These are phyloP conservation scores for Zaprionus camerounensis DNA, from an alignment of 1,140 invertebrate species.

Conservation along the genomic window DNA sequence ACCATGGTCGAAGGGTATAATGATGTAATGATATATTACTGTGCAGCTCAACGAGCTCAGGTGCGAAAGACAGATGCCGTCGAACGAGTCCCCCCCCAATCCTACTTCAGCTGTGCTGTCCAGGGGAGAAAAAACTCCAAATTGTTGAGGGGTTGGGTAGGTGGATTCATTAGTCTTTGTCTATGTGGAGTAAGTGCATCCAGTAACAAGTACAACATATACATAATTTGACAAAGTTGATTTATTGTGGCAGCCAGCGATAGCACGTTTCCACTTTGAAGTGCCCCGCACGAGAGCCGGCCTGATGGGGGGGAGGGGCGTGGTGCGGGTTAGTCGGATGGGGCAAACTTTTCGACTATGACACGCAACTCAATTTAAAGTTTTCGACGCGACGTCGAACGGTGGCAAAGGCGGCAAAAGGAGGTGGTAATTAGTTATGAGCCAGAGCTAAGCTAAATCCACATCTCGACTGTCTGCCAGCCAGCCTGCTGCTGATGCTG, in stretches of 20 bases:
- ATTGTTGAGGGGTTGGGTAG: background rate
- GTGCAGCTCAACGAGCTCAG: background rate
- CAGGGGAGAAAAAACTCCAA: constrained; percentile 24
- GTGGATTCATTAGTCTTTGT: constrained; percentile 36
- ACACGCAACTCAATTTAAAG: constrained; percentile 77
- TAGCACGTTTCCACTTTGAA: constrained; percentile 34
- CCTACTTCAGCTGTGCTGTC: too few relatives aligned
- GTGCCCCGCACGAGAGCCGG: background rate
- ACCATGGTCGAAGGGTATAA: background rate
- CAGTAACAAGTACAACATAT: constrained; percentile 8
- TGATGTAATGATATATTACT: constrained; percentile 3
- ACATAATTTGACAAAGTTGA: constrained; percentile 47
- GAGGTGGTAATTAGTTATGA: constrained; percentile 71
- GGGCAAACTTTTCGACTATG: constrained; percentile 70
- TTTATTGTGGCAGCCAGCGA: constrained; percentile 43
- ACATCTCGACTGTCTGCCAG: background rate
- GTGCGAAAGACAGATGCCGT: background rate
- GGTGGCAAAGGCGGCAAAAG: constrained; percentile 22
- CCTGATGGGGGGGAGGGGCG: background rate
- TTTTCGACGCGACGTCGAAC: constrained; percentile 47
- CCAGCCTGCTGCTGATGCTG: background rate
- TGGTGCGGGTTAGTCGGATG: background rate
- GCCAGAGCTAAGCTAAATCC: constrained; percentile 49
- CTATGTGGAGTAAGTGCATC: constrained; percentile 20
- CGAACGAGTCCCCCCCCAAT: background rate